Evolutionary conservation across 2,797 vertebrate species (phyloP).

Genomic region (Onychomys torridus): DNA sequence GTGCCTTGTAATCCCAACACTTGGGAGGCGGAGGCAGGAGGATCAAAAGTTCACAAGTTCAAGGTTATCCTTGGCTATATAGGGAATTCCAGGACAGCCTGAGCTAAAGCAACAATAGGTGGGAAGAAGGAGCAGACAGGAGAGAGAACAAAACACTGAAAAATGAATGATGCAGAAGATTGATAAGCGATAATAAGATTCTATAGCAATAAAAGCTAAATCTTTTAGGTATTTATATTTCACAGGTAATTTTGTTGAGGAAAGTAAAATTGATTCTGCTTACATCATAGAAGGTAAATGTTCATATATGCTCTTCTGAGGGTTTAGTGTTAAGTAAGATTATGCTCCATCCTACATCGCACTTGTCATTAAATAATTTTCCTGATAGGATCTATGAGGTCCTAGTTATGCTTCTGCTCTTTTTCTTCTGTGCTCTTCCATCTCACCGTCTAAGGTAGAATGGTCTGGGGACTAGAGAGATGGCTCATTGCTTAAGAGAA

Average conservation of each 20-base stretch:
- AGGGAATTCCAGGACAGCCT: neutral
- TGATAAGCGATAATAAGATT: neutral
- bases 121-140: neutral
- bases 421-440: neutral
- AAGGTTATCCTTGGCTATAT: neutral
- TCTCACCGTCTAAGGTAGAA: neutral
- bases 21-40: too few species aligned
- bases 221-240: neutral
- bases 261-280: neutral
- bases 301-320: too few species aligned
- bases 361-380: neutral
- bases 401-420: neutral
- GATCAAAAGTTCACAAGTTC: neutral
- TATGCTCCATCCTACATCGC: neutral
- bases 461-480: neutral
- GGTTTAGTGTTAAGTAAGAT: neutral
- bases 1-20: neutral
- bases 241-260: neutral
- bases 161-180: neutral
- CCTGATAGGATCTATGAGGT: neutral
- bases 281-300: neutral
- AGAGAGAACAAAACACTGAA: neutral
- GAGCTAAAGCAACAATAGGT: neutral
- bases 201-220: neutral
- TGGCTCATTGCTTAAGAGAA: neutral